Evolutionary conservation across 2,888 invertebrate species (phyloP).

Genomic region (Athetis lepigone): DNA sequence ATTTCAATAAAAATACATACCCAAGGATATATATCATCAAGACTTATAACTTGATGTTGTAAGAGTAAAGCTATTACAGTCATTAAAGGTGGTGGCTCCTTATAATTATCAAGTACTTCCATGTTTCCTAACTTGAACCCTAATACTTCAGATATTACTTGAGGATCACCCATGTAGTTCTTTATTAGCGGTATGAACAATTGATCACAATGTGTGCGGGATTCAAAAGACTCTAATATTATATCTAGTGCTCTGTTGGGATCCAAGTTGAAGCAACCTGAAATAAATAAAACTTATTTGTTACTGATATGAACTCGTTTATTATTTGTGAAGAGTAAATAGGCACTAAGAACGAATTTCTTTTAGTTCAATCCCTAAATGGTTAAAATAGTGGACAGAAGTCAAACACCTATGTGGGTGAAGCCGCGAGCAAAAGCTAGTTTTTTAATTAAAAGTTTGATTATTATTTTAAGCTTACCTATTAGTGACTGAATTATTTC

Average conservation of each 20-base stretch:
- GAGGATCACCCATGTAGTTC: conserved; percentile 96
- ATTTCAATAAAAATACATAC: conserved; percentile 85
- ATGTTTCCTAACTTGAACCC: conserved; percentile 97
- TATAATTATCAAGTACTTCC: conserved; percentile 89
- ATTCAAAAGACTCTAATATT: conserved; percentile 98
- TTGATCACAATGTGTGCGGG: conserved; percentile 93
- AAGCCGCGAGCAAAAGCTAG: no score
- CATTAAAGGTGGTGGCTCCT: conserved; percentile 96
- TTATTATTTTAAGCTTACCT: conserved; percentile 92
- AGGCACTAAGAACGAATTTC: no score
- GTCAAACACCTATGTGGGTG: no score
- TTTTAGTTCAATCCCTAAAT: no score
- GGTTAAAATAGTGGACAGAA: no score
- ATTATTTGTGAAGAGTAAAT: no score
- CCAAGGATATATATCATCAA: conserved; percentile 98
- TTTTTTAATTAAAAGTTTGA: no score
- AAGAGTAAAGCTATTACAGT: conserved; percentile 97
- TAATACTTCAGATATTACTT: conserved; percentile 97
- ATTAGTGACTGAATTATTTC: conserved; percentile 98
- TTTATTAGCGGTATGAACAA: conserved; percentile 96
- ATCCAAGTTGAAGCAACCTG: conserved; percentile 99
- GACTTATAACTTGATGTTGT: conserved; percentile 95
- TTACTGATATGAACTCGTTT: not conserved
- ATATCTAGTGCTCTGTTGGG: conserved; percentile 99
- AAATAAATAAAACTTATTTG: conserved; percentile 61